Conservation (phyloP, 1,140 invertebrate genomes). For the Dendroctonus ponderosae region DNA sequence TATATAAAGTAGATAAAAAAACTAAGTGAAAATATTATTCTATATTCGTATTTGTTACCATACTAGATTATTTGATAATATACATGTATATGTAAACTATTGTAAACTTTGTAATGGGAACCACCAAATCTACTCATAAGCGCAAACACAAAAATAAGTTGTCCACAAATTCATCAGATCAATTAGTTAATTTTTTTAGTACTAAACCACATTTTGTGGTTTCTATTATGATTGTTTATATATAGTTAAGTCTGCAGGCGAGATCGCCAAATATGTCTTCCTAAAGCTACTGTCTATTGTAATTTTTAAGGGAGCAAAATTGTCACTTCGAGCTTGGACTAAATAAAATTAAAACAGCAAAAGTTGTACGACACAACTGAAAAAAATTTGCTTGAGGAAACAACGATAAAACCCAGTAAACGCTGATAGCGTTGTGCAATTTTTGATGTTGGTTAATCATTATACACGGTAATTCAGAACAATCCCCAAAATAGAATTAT, state of each 20-base stretch:
- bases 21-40: conserved; percentile 15
- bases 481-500: not conserved
- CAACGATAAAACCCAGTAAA: not conserved
- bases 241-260: conserved; percentile 46
- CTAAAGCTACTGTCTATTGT: conserved; percentile 48
- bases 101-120: conserved; percentile 4
- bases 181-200: no score
- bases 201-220: no score
- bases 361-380: no score
- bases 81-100: conserved; percentile 23
- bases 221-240: conserved; percentile 12
- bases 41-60: conserved; percentile 30
- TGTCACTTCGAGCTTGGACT: conserved; percentile 43
- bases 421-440: not conserved
- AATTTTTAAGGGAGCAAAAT: conserved; percentile 45
- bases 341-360: not conserved
- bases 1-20: conserved; percentile 8
- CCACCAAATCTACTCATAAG: not conserved
- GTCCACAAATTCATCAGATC: no score
- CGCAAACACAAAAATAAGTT: no score
- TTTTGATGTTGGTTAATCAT: not conserved
- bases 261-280: conserved; percentile 48
- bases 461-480: not conserved
- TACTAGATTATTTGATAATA: conserved; percentile 16
- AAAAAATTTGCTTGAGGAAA: no score